These are phyloP conservation scores for Apamea sordens DNA, from an alignment of 2,888 invertebrate genomes.

Conservation along the genomic window DNA sequence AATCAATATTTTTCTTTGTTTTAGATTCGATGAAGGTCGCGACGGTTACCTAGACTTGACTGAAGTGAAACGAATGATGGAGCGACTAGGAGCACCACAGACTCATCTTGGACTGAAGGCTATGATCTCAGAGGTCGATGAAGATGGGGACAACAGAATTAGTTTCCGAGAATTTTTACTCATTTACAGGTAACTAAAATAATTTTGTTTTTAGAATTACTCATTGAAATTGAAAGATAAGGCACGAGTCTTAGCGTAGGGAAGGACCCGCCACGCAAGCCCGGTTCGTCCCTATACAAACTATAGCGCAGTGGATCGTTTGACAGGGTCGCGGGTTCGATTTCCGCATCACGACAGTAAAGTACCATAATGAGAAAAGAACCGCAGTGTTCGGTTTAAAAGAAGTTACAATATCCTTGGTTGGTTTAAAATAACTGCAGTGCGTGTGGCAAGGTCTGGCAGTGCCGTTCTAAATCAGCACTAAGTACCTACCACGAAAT, in stretches of 20 bases:
- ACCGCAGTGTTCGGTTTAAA: not conserved
- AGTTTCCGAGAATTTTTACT: constrained; percentile 97
- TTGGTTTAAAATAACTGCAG: not conserved
- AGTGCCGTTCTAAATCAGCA: not conserved
- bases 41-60: constrained; percentile 97
- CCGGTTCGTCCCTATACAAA: not conserved
- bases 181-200: constrained; percentile 90
- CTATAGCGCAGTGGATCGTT: not conserved
- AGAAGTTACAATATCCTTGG: not conserved
- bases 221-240: not conserved
- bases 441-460: constrained; percentile 4
- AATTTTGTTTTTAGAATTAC: not conserved
- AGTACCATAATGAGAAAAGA: not conserved
- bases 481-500: not conserved
- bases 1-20: constrained; percentile 70
- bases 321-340: not conserved
- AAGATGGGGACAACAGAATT: constrained; percentile 95
- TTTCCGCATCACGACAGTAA: not conserved
- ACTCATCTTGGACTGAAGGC: constrained; percentile 98
- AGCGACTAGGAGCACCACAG: constrained; percentile 98
- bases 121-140: constrained; percentile 98
- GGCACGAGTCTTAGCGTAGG: not conserved
- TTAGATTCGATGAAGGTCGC: constrained; percentile 96
- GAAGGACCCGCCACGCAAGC: not conserved
- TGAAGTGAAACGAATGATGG: constrained; percentile 99